Conservation (phyloP, 2,888 invertebrate genomes). For the Amblyjoppa proteus region DNA sequence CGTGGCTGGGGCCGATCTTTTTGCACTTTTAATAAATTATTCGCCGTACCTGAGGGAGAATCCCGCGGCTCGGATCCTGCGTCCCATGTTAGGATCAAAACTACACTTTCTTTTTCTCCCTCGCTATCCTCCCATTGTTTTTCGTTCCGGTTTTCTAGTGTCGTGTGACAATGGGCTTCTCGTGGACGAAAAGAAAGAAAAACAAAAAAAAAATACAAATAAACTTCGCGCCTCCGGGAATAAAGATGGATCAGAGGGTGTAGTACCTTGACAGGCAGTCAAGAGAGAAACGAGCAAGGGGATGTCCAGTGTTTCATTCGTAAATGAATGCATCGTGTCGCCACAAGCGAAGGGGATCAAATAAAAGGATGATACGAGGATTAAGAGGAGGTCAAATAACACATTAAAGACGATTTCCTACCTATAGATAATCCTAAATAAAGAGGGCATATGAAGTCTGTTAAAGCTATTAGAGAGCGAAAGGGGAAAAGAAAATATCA, state of each 20-base stretch:
- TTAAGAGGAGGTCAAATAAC: no score
- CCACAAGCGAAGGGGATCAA: not conserved
- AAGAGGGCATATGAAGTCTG: no score
- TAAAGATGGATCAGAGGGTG: constrained; percentile 45
- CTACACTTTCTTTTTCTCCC: constrained; percentile 36
- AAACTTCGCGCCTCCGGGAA: constrained; percentile 41
- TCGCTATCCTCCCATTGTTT: constrained; percentile 12
- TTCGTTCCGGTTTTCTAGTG: constrained; percentile 9
- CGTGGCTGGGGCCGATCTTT: constrained; percentile 45
- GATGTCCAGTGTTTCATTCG: constrained; percentile 1
- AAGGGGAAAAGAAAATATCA: no score
- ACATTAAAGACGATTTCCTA: no score
- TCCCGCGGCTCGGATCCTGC: constrained; percentile 18
- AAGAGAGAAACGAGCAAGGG: constrained; percentile 24
- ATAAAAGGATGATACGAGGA: no score
- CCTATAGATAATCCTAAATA: no score
- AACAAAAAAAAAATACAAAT: constrained; percentile 10
- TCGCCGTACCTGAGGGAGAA: constrained; percentile 47
- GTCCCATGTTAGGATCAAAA: constrained; percentile 60
- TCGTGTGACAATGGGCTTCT: constrained; percentile 31
- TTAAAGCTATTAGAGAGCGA: no score
- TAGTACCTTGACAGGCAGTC: constrained; percentile 20
- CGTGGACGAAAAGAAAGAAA: not conserved
- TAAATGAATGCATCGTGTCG: constrained; percentile 35
- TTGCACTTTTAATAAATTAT: constrained; percentile 69